Conservation (phyloP, 2,888 invertebrate genomes). For the Agelastica alni region DNA sequence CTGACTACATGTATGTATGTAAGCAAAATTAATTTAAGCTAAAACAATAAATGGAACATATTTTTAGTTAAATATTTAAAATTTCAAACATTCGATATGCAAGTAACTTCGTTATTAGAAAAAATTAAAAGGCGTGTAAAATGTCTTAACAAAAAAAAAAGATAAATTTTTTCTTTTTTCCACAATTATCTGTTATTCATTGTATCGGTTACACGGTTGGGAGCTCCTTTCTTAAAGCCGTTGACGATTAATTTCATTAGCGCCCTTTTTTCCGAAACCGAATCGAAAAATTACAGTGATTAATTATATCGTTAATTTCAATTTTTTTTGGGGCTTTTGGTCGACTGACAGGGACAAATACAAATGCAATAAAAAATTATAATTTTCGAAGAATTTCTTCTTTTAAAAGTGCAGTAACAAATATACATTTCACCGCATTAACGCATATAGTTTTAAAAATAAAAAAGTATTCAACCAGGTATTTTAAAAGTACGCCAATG, state of each 20-base stretch:
- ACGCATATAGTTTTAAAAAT: too few relatives aligned
- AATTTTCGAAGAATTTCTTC: too few relatives aligned
- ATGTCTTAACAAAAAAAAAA: constrained; percentile 29
- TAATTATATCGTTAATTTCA: constrained; percentile 40
- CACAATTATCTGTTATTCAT: constrained; percentile 55
- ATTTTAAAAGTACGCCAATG: too few relatives aligned
- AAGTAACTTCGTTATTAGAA: not conserved
- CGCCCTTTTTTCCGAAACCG: constrained; percentile 19
- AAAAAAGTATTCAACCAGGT: too few relatives aligned
- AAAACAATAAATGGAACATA: too few relatives aligned
- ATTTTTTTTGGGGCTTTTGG: constrained; percentile 25
- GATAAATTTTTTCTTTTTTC: constrained; percentile 52
- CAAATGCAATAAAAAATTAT: not conserved
- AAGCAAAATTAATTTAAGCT: too few relatives aligned
- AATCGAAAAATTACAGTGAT: constrained; percentile 45
- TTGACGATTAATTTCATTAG: constrained; percentile 22
- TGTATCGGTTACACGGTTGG: constrained; percentile 48
- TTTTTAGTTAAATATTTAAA: too few relatives aligned
- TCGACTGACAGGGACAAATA: constrained; percentile 12
- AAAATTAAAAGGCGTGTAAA: constrained; percentile 16
- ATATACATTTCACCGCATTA: too few relatives aligned
- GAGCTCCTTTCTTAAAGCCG: constrained; percentile 32
- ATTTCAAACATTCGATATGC: not conserved
- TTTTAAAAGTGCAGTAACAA: too few relatives aligned
- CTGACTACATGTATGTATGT: too few relatives aligned